Percentiles rank a stretch among this genome's conserved stretches.
Conservation (phyloP, 2,888 invertebrate genomes). For the Eupithecia abbreviata region DNA sequence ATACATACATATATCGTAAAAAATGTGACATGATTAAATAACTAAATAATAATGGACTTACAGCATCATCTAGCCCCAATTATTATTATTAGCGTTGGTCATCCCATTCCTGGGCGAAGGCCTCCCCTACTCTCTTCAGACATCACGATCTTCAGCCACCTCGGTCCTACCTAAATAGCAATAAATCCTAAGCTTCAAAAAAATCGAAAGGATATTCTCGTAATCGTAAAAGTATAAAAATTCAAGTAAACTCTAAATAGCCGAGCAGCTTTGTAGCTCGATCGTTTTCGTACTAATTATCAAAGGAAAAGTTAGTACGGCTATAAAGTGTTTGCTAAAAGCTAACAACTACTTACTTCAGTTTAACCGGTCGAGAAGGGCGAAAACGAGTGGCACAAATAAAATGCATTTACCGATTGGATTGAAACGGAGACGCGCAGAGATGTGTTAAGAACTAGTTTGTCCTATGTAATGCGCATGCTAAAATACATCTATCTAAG, state of each 20-base stretch:
- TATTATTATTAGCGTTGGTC: too few relatives aligned
- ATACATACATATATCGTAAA: too few relatives aligned
- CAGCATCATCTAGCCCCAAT: too few relatives aligned
- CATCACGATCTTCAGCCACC: too few relatives aligned
- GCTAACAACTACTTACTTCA: not conserved
- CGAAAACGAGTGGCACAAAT: conserved; percentile 5
- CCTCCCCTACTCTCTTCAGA: too few relatives aligned
- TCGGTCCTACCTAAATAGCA: too few relatives aligned
- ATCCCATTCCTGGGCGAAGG: too few relatives aligned
- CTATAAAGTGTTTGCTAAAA: not conserved
- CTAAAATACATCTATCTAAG: not conserved
- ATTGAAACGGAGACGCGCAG: not conserved
- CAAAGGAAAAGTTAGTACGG: conserved; percentile 4
- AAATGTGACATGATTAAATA: too few relatives aligned
- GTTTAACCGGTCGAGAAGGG: not conserved
- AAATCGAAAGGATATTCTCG: not conserved
- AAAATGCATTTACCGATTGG: conserved; percentile 8
- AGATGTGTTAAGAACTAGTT: not conserved
- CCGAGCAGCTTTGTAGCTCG: not conserved
- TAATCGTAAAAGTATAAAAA: not conserved
- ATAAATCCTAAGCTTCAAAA: not conserved
- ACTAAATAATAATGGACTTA: too few relatives aligned
- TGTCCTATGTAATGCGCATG: not conserved
- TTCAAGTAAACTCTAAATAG: not conserved
- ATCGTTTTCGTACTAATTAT: not conserved